Evolutionary conservation across 2,888 invertebrate genomes (phyloP).

Genomic region (Molorchus minor): DNA sequence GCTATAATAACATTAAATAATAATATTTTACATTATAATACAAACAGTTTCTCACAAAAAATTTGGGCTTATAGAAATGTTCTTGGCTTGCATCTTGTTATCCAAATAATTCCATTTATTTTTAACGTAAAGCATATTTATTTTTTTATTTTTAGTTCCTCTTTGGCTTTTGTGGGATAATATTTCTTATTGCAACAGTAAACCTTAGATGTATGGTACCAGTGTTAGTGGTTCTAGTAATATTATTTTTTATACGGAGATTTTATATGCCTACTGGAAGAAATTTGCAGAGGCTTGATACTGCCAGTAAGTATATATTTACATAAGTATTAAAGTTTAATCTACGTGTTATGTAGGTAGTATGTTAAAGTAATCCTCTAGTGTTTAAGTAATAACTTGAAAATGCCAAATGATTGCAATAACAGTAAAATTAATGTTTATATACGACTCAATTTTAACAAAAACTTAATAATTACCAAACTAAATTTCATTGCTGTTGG

Average conservation of each 20-base stretch:
- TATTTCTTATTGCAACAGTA: constrained; percentile 39
- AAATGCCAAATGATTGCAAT: too few species aligned
- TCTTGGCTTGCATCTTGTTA: too few species aligned
- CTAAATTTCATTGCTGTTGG: too few species aligned
- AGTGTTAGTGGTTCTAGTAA: constrained; percentile 26
- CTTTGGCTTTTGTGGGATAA: constrained; percentile 38
- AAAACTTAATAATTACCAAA: too few species aligned
- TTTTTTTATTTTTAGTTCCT: constrained; percentile 35
- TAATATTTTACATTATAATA: not conserved
- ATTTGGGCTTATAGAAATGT: too few species aligned
- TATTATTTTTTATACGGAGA: constrained; percentile 37
- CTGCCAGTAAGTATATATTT: constrained; percentile 38
- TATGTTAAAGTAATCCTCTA: too few species aligned
- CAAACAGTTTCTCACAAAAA: too few species aligned
- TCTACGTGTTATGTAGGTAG: too few species aligned
- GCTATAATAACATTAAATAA: not conserved
- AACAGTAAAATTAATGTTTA: too few species aligned
- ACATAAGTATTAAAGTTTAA: constrained; percentile 2
- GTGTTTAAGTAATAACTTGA: too few species aligned
- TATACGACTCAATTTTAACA: too few species aligned
- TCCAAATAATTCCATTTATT: too few species aligned
- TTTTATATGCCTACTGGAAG: constrained; percentile 46
- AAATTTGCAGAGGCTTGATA: constrained; percentile 44
- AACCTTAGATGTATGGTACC: constrained; percentile 43
- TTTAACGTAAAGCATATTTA: not conserved